Conservation (phyloP, 35 echinoderm and acorn worm species). For the Hemicentrotus pulcherrimus region DNA sequence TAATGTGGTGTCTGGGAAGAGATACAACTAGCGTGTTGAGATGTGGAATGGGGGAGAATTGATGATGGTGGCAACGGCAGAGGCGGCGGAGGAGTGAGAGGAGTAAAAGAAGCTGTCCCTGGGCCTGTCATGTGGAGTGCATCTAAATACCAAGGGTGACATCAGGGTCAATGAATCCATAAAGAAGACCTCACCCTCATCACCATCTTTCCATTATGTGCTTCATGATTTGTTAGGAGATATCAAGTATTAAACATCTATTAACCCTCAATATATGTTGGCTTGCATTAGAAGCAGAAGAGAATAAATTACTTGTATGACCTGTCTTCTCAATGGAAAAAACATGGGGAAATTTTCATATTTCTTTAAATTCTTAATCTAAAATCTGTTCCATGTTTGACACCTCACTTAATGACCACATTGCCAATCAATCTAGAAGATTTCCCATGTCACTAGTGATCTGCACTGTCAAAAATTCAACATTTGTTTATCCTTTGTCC, state of each 20-base stretch:
- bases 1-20: conserved; percentile 8
- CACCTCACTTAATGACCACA: no score
- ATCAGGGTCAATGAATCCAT: not conserved
- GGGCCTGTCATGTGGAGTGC: not conserved
- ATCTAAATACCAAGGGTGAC: conserved; percentile 17
- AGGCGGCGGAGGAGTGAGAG: not conserved
- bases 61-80: not conserved
- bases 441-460: no score
- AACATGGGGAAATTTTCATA: no score
- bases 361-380: no score
- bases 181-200: not conserved
- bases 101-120: not conserved
- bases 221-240: not conserved
- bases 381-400: no score
- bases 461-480: no score
- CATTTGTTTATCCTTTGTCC: no score
- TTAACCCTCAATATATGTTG: no score
- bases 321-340: no score
- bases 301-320: no score
- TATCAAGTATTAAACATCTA: not conserved
- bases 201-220: not conserved
- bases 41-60: not conserved
- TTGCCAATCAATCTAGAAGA: no score
- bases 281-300: no score
- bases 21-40: not conserved